These are phyloP conservation scores for Pterois miles DNA, from an alignment of 2,797 vertebrate genomes.

Conservation along the genomic window DNA sequence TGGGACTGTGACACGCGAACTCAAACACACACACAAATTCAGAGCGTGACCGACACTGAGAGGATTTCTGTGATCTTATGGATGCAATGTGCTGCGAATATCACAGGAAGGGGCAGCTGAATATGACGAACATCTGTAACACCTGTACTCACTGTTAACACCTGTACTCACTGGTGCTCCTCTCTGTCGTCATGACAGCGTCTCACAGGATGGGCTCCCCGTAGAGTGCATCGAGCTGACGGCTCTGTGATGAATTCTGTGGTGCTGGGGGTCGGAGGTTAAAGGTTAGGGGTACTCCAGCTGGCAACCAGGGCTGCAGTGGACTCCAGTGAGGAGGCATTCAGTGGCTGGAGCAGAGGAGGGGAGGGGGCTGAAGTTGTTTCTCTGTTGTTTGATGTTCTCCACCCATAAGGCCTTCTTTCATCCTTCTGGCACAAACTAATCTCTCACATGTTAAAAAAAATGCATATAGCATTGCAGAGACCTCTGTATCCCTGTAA, in stretches of 20 bases:
- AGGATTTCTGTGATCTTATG: slow-evolving; percentile 5
- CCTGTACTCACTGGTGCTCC: slow-evolving; percentile 30
- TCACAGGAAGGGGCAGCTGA: background rate
- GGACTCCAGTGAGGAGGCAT: slow-evolving; percentile 80
- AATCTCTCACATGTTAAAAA: slow-evolving; percentile 24
- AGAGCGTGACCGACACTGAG: slow-evolving; percentile 23
- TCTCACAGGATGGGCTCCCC: slow-evolving; percentile 49
- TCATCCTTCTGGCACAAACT: slow-evolving; percentile 22
- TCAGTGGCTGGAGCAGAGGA: slow-evolving; percentile 62
- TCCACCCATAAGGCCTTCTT: slow-evolving; percentile 30
- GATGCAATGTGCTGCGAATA: slow-evolving; percentile 4
- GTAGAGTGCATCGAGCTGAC: slow-evolving; percentile 55
- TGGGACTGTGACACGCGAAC: slow-evolving; percentile 82
- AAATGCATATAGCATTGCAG: background rate
- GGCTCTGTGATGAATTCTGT: slow-evolving; percentile 67
- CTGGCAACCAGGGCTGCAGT: slow-evolving; percentile 81
- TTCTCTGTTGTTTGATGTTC: slow-evolving; percentile 49
- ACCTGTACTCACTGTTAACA: slow-evolving; percentile 64
- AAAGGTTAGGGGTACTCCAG: slow-evolving; percentile 82
- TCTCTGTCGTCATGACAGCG: slow-evolving; percentile 17
- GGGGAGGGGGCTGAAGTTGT: slow-evolving; percentile 30
- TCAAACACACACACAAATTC: slow-evolving; percentile 43
- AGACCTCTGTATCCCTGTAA: background rate
- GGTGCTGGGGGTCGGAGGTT: slow-evolving; percentile 74
- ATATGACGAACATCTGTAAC: slow-evolving; percentile 50